Conservation (phyloP, 2,888 invertebrate species). For the Rhorus exstirpatorius region DNA sequence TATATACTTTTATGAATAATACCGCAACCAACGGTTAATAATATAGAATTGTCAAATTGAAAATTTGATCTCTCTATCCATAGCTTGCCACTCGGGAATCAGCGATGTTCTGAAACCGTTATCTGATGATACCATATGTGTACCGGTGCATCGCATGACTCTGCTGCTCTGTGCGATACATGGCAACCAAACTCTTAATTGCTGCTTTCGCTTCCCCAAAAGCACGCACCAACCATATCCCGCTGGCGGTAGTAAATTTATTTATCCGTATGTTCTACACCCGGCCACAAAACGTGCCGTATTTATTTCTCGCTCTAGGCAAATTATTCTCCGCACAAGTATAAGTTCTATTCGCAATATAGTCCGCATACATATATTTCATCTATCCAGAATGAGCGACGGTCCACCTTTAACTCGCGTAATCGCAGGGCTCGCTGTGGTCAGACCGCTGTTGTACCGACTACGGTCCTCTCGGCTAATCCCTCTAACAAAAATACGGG, state of each 20-base stretch:
- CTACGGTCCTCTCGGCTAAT: conserved; percentile 73
- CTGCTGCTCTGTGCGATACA: conserved; percentile 41
- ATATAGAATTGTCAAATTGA: neutral
- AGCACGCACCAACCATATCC: conserved; percentile 41
- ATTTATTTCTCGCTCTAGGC: conserved; percentile 66
- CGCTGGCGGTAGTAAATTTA: conserved; percentile 59
- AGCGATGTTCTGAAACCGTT: neutral
- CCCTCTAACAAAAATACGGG: conserved; percentile 80
- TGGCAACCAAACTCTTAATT: conserved; percentile 53
- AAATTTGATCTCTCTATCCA: neutral
- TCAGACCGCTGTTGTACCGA: conserved; percentile 14
- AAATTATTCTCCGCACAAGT: conserved; percentile 65
- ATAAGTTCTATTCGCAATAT: conserved; percentile 31
- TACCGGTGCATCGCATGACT: conserved; percentile 22
- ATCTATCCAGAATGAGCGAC: conserved; percentile 56
- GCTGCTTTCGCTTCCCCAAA: conserved; percentile 18
- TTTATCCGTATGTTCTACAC: conserved; percentile 54
- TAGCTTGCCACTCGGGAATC: neutral
- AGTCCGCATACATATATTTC: neutral
- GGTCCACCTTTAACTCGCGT: conserved; percentile 75
- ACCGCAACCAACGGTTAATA: too few relatives aligned
- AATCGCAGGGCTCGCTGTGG: conserved; percentile 56
- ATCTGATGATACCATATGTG: neutral
- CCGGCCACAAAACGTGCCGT: conserved; percentile 48
- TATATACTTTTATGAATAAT: too few relatives aligned